Evolutionary conservation across 92 coral and sea anemone genomes (phyloP).

Genomic region (Palythoa caribaeorum): DNA sequence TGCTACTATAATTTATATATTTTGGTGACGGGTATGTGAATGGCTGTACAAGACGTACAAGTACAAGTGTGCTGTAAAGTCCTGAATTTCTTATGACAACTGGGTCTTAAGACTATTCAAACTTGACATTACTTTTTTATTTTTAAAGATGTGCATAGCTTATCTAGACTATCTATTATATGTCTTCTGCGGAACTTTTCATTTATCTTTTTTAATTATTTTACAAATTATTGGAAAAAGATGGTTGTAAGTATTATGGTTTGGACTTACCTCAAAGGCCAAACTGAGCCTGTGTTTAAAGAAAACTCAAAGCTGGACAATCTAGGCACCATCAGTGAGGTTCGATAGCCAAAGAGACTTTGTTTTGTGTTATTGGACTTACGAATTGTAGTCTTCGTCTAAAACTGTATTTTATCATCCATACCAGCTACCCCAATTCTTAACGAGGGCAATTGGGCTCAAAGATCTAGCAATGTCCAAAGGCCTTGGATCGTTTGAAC

Average conservation of each 20-base stretch:
- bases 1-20: slow-evolving; percentile 4
- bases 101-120: slow-evolving; percentile 1
- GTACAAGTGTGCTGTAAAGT: slow-evolving; percentile 4
- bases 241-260: slow-evolving; percentile 52
- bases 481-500: slow-evolving; percentile 54
- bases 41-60: slow-evolving; percentile 12
- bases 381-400: slow-evolving; percentile 8
- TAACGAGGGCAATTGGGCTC: slow-evolving; percentile 53
- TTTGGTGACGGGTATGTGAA: background rate
- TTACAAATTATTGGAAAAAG: slow-evolving; percentile 38
- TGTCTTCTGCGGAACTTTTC: slow-evolving; percentile 1
- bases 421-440: slow-evolving; percentile 56
- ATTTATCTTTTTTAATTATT: slow-evolving; percentile 15
- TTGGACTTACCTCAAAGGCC: slow-evolving; percentile 60
- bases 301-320: slow-evolving; percentile 61
- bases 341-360: slow-evolving; percentile 27
- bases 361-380: slow-evolving; percentile 25
- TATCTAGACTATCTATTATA: slow-evolving; percentile 1
- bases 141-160: slow-evolving; percentile 2
- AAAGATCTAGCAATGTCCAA: slow-evolving; percentile 57
- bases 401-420: slow-evolving; percentile 20
- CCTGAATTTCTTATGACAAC: slow-evolving; percentile 10
- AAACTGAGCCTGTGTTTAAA: slow-evolving; percentile 51
- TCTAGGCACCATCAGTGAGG: slow-evolving; percentile 53
- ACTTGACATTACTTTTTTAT: background rate